A percentile compares a stretch with the other conserved stretches of the same genome.
Conservation (phyloP, 2,888 invertebrate species). For the Leucoptera coffeella region DNA sequence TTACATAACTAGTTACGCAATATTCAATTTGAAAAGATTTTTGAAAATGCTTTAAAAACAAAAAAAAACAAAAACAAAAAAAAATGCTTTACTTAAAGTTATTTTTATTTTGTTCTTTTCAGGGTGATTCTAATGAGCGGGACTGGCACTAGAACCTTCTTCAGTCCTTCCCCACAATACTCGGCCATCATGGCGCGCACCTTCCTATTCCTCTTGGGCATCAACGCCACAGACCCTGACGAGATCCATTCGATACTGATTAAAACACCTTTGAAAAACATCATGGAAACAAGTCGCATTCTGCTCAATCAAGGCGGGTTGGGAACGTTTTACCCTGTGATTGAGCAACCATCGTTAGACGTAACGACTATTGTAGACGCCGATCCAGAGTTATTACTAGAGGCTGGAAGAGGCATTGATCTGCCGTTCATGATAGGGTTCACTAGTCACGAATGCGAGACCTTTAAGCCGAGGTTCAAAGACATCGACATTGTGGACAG, state of each 20-base stretch:
- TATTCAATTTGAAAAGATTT: too few relatives aligned
- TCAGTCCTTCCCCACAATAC: slow-evolving; percentile 18
- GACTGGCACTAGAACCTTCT: slow-evolving; percentile 17
- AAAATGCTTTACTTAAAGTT: too few relatives aligned
- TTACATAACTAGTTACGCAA: too few relatives aligned
- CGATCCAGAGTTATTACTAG: slow-evolving; percentile 21
- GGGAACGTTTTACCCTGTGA: slow-evolving; percentile 22
- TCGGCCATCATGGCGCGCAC: slow-evolving; percentile 14
- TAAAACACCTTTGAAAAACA: slow-evolving; percentile 16
- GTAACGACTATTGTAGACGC: slow-evolving; percentile 23
- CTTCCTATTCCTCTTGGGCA: slow-evolving; percentile 32
- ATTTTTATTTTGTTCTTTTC: too few relatives aligned
- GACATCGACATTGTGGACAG: slow-evolving; percentile 15
- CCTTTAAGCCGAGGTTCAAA: slow-evolving; percentile 19
- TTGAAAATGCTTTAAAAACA: too few relatives aligned
- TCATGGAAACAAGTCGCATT: slow-evolving; percentile 17
- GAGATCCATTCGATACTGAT: slow-evolving; percentile 19
- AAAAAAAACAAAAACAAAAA: too few relatives aligned
- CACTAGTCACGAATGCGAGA: slow-evolving; percentile 26
- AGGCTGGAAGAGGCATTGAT: slow-evolving; percentile 18
- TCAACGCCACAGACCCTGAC: slow-evolving; percentile 19
- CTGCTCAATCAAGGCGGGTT: slow-evolving; percentile 20
- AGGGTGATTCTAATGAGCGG: slow-evolving; percentile 34
- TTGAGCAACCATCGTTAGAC: slow-evolving; percentile 20
- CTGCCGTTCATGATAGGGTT: slow-evolving; percentile 28